Evolutionary conservation across 2,113 vertebrate species (phyloP), one percentile per base, ranked within the genome.

Genomic region (Hemibagrus wyckioides): DNA sequence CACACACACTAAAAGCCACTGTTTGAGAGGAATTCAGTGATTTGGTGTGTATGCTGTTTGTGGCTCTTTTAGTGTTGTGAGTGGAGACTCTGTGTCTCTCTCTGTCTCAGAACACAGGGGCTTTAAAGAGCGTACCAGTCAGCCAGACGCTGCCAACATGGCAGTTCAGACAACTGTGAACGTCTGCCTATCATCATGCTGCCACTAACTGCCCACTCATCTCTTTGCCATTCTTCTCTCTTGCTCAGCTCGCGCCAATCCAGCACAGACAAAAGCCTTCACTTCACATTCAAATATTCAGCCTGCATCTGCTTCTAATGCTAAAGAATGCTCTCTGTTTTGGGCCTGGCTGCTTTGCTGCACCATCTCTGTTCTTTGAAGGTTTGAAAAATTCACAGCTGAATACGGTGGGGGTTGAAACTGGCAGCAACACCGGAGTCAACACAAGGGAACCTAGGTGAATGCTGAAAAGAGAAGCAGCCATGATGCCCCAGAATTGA

Each of bases 91-190:
- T 91, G 91, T 91, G 92, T 93, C 91, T 93, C 91, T 91, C 89
- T 88, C 90, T 86, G 89, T 89, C 84, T 91, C 63, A 48, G 44
- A 88, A 88, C 91, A 92, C 92, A 92, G 87, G 92, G 85, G 91
- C 93, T 94, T 88, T 89, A 91, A 85, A 93, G 90, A 90, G 61
- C 90, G 82, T 69, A 90, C 92, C 88, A 85, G 90, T 90, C 88
- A 90, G 90, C 91, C 90, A 91, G 92, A 88, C 89, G 89, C 87
- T 81, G 91, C 88, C 52, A 69, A 89, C 88, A 90, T 91, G 91
- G 92, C 88, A 92, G 88, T 88, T 91, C 89, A 83, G 85, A 87
- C 86, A 84, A 88, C 89, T 88, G 84, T 83, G 81, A 90, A 61
- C 36, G 7, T 89, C 84, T 52, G 17, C 81, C 54, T 39, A 67